Percentiles rank a stretch among this genome's conserved stretches.
These are phyloP conservation scores for Chrysomallon squamiferum DNA, from an alignment of 1,140 invertebrate species.

Conservation along the genomic window DNA sequence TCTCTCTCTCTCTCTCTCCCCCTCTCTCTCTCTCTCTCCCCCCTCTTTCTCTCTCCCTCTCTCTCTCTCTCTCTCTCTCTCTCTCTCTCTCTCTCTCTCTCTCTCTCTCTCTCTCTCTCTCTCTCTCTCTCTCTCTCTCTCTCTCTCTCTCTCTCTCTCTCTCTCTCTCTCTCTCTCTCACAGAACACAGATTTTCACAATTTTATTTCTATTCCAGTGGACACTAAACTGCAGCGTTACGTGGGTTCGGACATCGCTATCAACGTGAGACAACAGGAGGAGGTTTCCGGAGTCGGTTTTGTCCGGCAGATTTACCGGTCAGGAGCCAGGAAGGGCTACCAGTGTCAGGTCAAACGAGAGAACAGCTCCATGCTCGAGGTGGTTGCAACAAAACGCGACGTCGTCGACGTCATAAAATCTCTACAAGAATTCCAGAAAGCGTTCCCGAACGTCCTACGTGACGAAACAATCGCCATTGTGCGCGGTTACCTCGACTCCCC, in stretches of 20 bases:
- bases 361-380: slow-evolving; percentile 3
- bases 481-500: slow-evolving; percentile 13
- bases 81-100: background rate
- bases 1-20: too few species aligned
- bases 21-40: too few species aligned
- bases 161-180: background rate
- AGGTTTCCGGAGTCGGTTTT: background rate
- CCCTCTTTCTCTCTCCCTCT: background rate
- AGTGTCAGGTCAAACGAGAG: background rate
- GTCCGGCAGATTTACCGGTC: slow-evolving; percentile 9
- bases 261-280: slow-evolving; percentile 4
- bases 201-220: slow-evolving; percentile 2
- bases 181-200: background rate
- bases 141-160: background rate
- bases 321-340: background rate
- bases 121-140: background rate
- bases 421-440: slow-evolving; percentile 11
- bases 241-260: slow-evolving; percentile 4
- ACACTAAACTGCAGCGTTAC: slow-evolving; percentile 5
- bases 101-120: background rate
- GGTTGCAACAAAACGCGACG: background rate
- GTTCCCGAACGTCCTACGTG: slow-evolving; percentile 13
- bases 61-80: too few species aligned
- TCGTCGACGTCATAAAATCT: slow-evolving; percentile 4
- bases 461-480: slow-evolving; percentile 8